Base-by-base conservation (phyloP, 2,113 vertebrate species). In the Nestor notabilis region DNA sequence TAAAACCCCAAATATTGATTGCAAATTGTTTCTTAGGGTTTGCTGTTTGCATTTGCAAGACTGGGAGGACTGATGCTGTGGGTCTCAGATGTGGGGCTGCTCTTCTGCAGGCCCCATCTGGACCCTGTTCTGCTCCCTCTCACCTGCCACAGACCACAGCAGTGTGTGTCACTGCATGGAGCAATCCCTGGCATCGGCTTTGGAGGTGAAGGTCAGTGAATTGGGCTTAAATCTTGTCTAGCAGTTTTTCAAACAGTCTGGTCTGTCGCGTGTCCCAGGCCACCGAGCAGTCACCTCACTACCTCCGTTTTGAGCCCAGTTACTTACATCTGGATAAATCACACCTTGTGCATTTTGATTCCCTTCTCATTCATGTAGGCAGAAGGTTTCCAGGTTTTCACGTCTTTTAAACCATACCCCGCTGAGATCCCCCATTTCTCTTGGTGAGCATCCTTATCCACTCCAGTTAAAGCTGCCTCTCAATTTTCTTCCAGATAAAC, bases 261-360 rank as follows among this genome's bases (percentile, higher is more conserved):
- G 5, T 53, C 61, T 55, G 14, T 37, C 0, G 0, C 0, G 0
- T 72, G 33, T 60, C 52, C 50, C 47, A 49, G 10, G 52, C 47
- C 33, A 55, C 44, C 16, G 66, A 82, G 56, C 35, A 70, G 43
- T 60, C 52, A 68, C 43, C 55, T 79, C 0, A 0, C 7, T 58
- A 10, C 39, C 61, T 55, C 66, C 0, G 0, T 53, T 50, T 44
- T n/a, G 41, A 90, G 44, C 23, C 47, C n/a, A 44, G 25, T 85
- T 89, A 23, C 53, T 63, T n/a, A 37, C 24, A 25, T 10, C 6
- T 39, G n/a, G 12, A 39, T n/a, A 64, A 47, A 79, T 29, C 16
- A 64, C 2, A 2, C 8, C 35, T 72, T 0, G 0, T 0, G 0
- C 1, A 0, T 91, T 87, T 68, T 68, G 16, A 43, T 56, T 84